These are phyloP conservation scores for Naja naja DNA, from an alignment of 2,113 vertebrate species.

Conservation along the genomic window DNA sequence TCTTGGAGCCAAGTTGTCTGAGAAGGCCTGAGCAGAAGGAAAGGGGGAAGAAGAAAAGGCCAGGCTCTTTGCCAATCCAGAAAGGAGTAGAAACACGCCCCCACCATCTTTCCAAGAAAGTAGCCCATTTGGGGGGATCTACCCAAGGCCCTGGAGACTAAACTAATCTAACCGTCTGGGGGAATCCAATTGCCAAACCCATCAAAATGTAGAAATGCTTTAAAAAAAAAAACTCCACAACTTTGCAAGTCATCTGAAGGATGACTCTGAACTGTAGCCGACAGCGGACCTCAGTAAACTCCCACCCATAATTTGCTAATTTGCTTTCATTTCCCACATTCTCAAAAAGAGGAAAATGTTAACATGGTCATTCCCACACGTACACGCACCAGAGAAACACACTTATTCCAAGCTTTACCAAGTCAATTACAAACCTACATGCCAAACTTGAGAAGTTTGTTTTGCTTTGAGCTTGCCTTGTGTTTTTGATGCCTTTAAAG, in stretches of 20 bases:
- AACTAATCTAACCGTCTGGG: background rate
- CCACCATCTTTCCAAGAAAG: background rate
- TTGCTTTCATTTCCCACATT: background rate
- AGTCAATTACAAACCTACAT: background rate
- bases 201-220: background rate
- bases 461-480: background rate
- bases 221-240: background rate
- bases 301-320: background rate
- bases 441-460: background rate
- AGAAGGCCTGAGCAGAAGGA: fast-evolving
- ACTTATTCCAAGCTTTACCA: background rate
- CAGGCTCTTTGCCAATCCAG: background rate
- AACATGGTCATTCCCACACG: no score
- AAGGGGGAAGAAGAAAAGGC: background rate
- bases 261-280: background rate
- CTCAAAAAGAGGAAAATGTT: background rate
- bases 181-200: background rate
- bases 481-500: background rate
- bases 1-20: conserved; percentile 33
- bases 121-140: background rate
- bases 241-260: background rate
- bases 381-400: background rate
- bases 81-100: background rate
- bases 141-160: no score
- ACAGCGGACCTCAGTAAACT: background rate